A percentile compares a stretch with the other conserved stretches of the same genome.
Evolutionary conservation across 2,113 vertebrate species (phyloP).

Genomic region (Neolamprologus cancellatus): DNA sequence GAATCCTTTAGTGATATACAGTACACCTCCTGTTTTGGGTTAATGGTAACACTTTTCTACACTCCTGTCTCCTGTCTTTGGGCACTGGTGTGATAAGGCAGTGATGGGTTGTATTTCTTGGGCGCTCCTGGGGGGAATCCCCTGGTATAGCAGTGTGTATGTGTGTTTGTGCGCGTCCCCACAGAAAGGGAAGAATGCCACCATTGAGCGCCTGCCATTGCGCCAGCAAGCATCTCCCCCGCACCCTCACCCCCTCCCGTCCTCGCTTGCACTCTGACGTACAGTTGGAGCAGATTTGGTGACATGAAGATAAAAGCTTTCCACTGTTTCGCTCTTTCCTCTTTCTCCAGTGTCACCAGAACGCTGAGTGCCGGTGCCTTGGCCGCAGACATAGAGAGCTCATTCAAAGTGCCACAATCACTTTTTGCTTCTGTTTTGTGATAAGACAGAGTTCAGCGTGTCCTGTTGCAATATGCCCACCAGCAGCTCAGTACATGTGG

Average conservation of each 20-base stretch:
- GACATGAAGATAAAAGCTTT: conserved; percentile 73
- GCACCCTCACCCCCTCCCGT: conserved; percentile 34
- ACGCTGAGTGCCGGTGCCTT: conserved; percentile 58
- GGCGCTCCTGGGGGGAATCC: conserved; percentile 63
- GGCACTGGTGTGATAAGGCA: conserved; percentile 68
- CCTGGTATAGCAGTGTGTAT: conserved; percentile 8
- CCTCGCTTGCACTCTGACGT: conserved; percentile 67
- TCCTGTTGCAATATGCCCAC: conserved; percentile 34
- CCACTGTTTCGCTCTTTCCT: conserved; percentile 66
- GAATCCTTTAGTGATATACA: conserved; percentile 25
- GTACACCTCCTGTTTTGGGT: conserved; percentile 30
- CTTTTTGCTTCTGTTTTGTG: conserved; percentile 60
- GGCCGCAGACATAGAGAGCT: conserved; percentile 61
- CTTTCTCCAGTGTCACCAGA: conserved; percentile 67
- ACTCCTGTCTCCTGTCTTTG: conserved; percentile 61
- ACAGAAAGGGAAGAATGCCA: conserved; percentile 61
- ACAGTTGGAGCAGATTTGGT: conserved; percentile 70
- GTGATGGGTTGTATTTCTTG: conserved; percentile 61
- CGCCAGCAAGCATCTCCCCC: conserved; percentile 51
- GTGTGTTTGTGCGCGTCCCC: background rate
- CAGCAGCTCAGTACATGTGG: background rate
- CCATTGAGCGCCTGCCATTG: conserved; percentile 62
- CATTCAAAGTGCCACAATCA: conserved; percentile 69
- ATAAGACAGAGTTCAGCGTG: conserved; percentile 54
- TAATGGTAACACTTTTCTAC: conserved; percentile 43